Evolutionary conservation across 2,888 invertebrate genomes (phyloP), one percentile per base, ranked within the genome.

Genomic region (Calliphora vomitoria): DNA sequence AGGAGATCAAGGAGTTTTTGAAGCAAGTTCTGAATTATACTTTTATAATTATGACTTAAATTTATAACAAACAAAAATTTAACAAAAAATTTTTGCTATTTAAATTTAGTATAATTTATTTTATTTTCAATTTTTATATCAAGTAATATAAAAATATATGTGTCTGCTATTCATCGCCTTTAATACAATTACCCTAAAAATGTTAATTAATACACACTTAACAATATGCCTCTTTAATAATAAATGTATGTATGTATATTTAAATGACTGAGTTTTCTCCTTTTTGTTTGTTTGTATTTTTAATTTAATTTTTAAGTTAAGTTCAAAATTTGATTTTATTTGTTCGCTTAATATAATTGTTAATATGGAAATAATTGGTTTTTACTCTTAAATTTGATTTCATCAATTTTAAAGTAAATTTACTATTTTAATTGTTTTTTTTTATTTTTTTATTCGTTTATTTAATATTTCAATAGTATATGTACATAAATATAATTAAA

Each of bases 121-220:
- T 69, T 64, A 35, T 62, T 64, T 64, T 44, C 41, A 53, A n/a
- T 71, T 64, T 78, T 71, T 64, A 72, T 81, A 50, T 82, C 38
- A 69, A 82, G 76, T 86, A 66, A 86, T 86, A 86, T 85, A 86
- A 82, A 86, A 86, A 86, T 82, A 86, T 86, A 86, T 53, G 66
- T 62, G 68, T 44, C 31, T 74, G 58, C 50, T 72, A 53, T 53
- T 44, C 50, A 13, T 53, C 41, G 13, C 25, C 69, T 69, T 31
- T 58, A 25, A 58, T 66, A 82, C 71, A 82, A 86, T 86, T 86
- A 86, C 72, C 72, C 85, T 86, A 86, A 78, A 85, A 82, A 72
- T 62, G 41, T 76, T 81, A 81, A 76, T 76, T 81, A 81, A 76
- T 85, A 76, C 58, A 76, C 81, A 76, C 47, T 85, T 81, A 85